phyloP scores from a whole-genome alignment of 2,113 vertebrate genomes.

The Callaeas wilsoni region DNA sequence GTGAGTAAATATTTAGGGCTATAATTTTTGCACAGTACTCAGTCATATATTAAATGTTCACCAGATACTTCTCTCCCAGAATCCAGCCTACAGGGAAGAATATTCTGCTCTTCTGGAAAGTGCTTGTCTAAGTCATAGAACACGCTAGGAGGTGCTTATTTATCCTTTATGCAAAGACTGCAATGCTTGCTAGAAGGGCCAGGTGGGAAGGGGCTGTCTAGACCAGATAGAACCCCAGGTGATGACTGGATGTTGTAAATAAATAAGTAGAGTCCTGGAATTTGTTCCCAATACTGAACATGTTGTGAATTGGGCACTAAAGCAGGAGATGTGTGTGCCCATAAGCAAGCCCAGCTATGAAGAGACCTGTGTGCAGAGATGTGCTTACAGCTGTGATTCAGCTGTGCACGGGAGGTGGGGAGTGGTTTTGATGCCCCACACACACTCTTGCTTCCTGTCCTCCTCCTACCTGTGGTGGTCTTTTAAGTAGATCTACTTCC shows the following conservation, averaged over 20 bases:
- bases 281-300: background rate
- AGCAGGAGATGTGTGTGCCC: background rate
- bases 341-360: background rate
- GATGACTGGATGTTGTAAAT: background rate
- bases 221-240: background rate
- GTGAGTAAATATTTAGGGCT: background rate
- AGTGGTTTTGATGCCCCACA: background rate
- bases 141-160: background rate
- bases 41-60: background rate
- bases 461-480: background rate
- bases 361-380: background rate
- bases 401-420: rapidly evolving
- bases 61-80: background rate
- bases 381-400: background rate
- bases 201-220: background rate
- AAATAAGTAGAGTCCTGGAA: background rate
- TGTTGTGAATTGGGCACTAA: background rate
- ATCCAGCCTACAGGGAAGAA: background rate
- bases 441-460: background rate
- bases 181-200: background rate
- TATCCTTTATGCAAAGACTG: background rate
- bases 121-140: background rate
- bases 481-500: background rate
- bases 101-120: background rate
- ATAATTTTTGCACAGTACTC: background rate